Conservation (phyloP, 2,888 invertebrate genomes). For the Blomia tropicalis region DNA sequence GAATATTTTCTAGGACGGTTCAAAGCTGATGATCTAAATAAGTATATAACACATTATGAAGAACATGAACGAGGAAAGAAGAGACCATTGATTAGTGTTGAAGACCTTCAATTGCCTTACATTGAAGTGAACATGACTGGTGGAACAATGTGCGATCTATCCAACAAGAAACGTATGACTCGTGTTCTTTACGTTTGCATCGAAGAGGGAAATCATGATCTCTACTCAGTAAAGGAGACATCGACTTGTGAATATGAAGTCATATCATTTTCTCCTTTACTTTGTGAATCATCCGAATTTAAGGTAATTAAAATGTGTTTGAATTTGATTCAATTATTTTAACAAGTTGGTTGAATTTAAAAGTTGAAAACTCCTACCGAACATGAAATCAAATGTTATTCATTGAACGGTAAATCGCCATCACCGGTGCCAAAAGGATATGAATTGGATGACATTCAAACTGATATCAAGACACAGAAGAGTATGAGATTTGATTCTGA, state of each 20-base stretch:
- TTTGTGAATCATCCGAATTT: slow-evolving; percentile 78
- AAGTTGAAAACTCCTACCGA: slow-evolving; percentile 33
- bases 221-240: slow-evolving; percentile 78
- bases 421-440: slow-evolving; percentile 33
- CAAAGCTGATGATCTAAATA: slow-evolving; percentile 49
- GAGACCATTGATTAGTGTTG: slow-evolving; percentile 42
- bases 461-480: not conserved
- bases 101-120: slow-evolving; percentile 72
- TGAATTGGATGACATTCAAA: slow-evolving; percentile 29
- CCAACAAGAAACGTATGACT: slow-evolving; percentile 61
- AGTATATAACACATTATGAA: slow-evolving; percentile 39
- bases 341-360: slow-evolving; percentile 31
- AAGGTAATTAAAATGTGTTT: slow-evolving; percentile 32
- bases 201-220: slow-evolving; percentile 69
- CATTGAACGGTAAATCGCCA: slow-evolving; percentile 33
- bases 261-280: slow-evolving; percentile 63
- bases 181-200: slow-evolving; percentile 46
- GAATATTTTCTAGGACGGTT: slow-evolving; percentile 69
- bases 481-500: slow-evolving; percentile 3
- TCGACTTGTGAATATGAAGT: slow-evolving; percentile 88
- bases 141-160: slow-evolving; percentile 83
- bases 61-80: slow-evolving; percentile 46
- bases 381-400: slow-evolving; percentile 36
- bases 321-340: slow-evolving; percentile 8
- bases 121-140: slow-evolving; percentile 61